A percentile compares a stretch with the other conserved stretches of the same genome.
Conservation (phyloP, 1,140 invertebrate species). For the Drosophila quadrilineata region DNA sequence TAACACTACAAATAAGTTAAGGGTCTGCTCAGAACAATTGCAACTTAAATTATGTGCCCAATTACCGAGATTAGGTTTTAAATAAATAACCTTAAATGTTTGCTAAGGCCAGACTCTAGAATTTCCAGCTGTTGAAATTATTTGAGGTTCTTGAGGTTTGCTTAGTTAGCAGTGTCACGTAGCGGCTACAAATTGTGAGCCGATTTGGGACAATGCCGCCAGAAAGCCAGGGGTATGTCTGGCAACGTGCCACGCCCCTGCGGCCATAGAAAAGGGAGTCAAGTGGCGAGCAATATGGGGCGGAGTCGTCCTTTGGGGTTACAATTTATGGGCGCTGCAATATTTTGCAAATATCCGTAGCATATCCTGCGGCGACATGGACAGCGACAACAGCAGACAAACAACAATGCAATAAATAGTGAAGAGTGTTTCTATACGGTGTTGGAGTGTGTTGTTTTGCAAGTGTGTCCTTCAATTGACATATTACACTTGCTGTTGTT, state of each 20-base stretch:
- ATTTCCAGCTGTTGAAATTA: conserved; percentile 4
- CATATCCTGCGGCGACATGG: conserved; percentile 74
- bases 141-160: conserved; percentile 11
- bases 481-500: conserved; percentile 77
- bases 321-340: conserved; percentile 76
- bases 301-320: conserved; percentile 53
- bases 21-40: too few species aligned
- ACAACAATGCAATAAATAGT: conserved; percentile 75
- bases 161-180: conserved; percentile 51
- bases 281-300: conserved; percentile 34
- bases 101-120: not conserved
- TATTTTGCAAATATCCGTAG: conserved; percentile 77
- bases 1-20: too few species aligned
- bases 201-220: conserved; percentile 58
- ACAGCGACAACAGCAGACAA: conserved; percentile 46
- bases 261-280: not conserved
- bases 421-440: conserved; percentile 27
- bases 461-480: conserved; percentile 77
- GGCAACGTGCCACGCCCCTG: conserved; percentile 32
- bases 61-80: not conserved
- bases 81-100: conserved; percentile 18
- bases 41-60: too few species aligned
- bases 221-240: conserved; percentile 31
- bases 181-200: conserved; percentile 65
- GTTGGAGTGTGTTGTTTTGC: conserved; percentile 1